Evolutionary conservation across 2,888 invertebrate genomes (phyloP).

Genomic region (Scotopteryx bipunctaria): DNA sequence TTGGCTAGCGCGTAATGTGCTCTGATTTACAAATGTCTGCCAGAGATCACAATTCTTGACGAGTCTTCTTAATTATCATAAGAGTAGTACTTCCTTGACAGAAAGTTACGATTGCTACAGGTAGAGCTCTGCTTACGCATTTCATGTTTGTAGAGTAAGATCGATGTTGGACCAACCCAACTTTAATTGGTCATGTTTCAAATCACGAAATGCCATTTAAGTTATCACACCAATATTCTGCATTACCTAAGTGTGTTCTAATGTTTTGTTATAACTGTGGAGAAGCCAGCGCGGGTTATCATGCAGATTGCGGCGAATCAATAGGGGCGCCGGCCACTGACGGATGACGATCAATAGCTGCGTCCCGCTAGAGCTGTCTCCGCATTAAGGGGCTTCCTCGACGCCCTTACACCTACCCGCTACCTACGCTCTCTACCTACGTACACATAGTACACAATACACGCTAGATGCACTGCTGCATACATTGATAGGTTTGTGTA

Average conservation of each 20-base stretch:
- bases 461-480: slow-evolving; percentile 39
- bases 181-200: not conserved
- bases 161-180: slow-evolving; percentile 12
- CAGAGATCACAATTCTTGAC: too few species aligned
- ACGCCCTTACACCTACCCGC: slow-evolving; percentile 79
- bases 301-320: slow-evolving; percentile 84
- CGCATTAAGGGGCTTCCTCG: slow-evolving; percentile 82
- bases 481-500: slow-evolving; percentile 7
- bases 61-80: too few species aligned
- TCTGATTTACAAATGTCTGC: too few species aligned
- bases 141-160: slow-evolving; percentile 8
- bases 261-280: slow-evolving; percentile 55
- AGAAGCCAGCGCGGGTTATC: slow-evolving; percentile 79
- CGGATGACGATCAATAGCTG: slow-evolving; percentile 81
- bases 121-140: not conserved
- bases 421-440: slow-evolving; percentile 61
- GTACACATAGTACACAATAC: slow-evolving; percentile 39
- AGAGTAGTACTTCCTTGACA: not conserved
- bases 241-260: slow-evolving; percentile 56
- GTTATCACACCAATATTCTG: slow-evolving; percentile 45
- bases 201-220: slow-evolving; percentile 28
- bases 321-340: slow-evolving; percentile 81
- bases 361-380: slow-evolving; percentile 81
- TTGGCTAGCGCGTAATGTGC: too few species aligned
- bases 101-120: not conserved